A percentile compares a stretch with the other conserved stretches of the same genome.
Evolutionary conservation across 2,797 vertebrate species (phyloP).

Genomic region (Selene dorsalis): DNA sequence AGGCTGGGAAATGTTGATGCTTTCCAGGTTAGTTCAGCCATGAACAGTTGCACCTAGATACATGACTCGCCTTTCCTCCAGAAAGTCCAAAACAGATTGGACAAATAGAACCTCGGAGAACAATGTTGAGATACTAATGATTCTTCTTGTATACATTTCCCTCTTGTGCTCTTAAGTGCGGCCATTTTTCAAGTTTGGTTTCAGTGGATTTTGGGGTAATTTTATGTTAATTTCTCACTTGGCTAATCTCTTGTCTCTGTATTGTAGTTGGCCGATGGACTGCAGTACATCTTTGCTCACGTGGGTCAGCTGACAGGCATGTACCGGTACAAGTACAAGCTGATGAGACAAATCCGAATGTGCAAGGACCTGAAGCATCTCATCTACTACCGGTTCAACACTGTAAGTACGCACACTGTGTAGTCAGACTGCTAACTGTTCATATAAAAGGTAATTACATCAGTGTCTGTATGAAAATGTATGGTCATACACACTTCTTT

Average conservation of each 20-base stretch:
- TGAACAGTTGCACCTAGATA: rapidly evolving
- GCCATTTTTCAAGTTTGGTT: rapidly evolving
- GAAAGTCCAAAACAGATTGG: background rate
- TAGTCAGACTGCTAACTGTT: background rate
- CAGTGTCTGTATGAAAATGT: background rate
- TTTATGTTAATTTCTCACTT: background rate
- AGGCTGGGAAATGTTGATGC: conserved; percentile 97
- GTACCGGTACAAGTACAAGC: conserved; percentile 99
- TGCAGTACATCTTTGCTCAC: conserved; percentile 99
- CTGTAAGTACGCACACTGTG: conserved; percentile 82
- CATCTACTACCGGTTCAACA: conserved; percentile 99
- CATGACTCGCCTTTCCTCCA: too few species aligned
- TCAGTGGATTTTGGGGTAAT: background rate
- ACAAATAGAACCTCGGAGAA: background rate
- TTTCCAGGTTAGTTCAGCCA: conserved; percentile 89
- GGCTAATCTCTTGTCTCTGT: background rate
- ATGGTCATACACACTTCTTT: background rate
- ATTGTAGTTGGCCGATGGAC: conserved; percentile 91
- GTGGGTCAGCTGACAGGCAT: conserved; percentile 99
- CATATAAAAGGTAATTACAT: background rate
- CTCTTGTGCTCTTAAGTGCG: background rate
- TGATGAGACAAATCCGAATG: conserved; percentile 99
- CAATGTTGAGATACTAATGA: background rate
- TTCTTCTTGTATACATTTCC: background rate
- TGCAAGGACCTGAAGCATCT: conserved; percentile 99